Conservation (phyloP, 2,888 invertebrate species). For the Sminthurinus aureus region DNA sequence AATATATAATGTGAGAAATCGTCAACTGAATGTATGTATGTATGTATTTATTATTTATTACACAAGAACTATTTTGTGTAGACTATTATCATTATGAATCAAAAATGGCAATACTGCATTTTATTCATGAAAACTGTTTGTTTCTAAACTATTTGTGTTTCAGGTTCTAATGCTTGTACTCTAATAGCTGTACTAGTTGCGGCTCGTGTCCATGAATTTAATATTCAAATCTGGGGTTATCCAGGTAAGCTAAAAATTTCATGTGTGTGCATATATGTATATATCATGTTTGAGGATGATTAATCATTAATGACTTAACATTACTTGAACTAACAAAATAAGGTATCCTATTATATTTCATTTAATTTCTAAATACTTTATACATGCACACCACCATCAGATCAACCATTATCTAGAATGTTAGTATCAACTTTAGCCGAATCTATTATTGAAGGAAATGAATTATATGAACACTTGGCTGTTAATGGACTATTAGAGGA, state of each 20-base stretch:
- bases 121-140: background rate
- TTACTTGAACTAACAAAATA: too few relatives aligned
- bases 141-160: background rate
- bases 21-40: too few relatives aligned
- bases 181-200: conserved; percentile 52
- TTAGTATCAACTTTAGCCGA: conserved; percentile 56
- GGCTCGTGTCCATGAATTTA: conserved; percentile 53
- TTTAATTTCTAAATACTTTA: too few relatives aligned
- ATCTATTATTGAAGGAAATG: conserved; percentile 57
- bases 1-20: background rate
- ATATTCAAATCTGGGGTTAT: conserved; percentile 54
- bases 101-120: background rate
- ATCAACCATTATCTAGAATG: conserved; percentile 55
- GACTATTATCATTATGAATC: too few relatives aligned
- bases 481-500: conserved; percentile 47
- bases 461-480: conserved; percentile 50
- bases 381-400: too few relatives aligned
- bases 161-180: conserved; percentile 58
- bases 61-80: too few relatives aligned
- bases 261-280: too few relatives aligned
- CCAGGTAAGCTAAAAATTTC: too few relatives aligned
- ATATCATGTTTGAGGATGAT: too few relatives aligned
- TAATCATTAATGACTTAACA: too few relatives aligned
- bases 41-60: too few relatives aligned
- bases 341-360: too few relatives aligned